These are phyloP conservation scores for Capitulum mitella DNA, from an alignment of 2,888 invertebrate species.

Conservation along the genomic window DNA sequence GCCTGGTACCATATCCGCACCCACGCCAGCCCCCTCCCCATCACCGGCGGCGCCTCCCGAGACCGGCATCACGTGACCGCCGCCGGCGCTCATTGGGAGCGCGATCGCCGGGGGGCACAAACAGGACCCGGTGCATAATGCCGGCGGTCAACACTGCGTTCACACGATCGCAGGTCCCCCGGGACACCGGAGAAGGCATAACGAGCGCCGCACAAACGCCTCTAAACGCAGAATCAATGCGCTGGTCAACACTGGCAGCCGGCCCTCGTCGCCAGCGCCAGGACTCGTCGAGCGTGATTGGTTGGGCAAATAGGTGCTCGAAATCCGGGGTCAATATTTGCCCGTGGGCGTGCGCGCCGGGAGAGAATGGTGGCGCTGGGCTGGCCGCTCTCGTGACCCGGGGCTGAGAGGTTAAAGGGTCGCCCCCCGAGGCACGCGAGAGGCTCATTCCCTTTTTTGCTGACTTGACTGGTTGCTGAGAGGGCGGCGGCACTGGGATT, in stretches of 20 bases:
- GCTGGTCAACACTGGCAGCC: not conserved
- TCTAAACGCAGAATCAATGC: not conserved
- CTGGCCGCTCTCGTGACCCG: not conserved
- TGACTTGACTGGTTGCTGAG: too few relatives aligned
- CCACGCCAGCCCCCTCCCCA: too few relatives aligned
- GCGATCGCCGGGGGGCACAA: not conserved
- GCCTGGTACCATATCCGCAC: too few relatives aligned
- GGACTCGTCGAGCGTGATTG: not conserved
- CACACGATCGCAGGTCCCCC: not conserved
- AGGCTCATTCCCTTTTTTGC: not conserved
- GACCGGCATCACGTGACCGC: not conserved
- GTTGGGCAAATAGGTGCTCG: constrained; percentile 15
- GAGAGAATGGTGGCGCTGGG: not conserved
- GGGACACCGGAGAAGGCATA: not conserved
- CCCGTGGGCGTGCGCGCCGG: not conserved
- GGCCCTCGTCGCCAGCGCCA: not conserved
- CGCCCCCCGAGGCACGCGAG: not conserved
- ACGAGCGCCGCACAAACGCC: not conserved
- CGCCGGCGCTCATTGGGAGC: not conserved
- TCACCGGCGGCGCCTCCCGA: too few relatives aligned
- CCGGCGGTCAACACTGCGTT: not conserved
- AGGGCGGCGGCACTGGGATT: too few relatives aligned
- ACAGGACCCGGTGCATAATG: not conserved
- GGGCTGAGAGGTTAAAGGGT: not conserved
- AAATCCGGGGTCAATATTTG: constrained; percentile 12